Percentiles rank a stretch among this genome's conserved stretches.
Evolutionary conservation across 2,113 vertebrate species (phyloP).

Genomic region (Leptodactylus fuscus): DNA sequence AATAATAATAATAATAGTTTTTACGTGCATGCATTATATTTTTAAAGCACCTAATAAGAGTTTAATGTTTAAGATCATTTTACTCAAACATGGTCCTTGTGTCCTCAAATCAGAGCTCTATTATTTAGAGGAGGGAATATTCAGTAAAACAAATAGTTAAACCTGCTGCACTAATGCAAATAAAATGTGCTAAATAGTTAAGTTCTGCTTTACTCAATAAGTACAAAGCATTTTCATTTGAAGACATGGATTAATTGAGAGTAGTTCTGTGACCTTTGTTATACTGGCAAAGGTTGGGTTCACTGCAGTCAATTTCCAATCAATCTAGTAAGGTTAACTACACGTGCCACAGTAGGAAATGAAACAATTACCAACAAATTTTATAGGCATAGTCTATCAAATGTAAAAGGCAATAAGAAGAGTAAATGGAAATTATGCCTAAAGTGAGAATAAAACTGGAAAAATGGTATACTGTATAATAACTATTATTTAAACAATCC

Average conservation of each 20-base stretch:
- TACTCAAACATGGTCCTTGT: no score
- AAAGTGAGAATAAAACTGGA: conserved; percentile 62
- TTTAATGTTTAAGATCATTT: no score
- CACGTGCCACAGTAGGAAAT: conserved; percentile 77
- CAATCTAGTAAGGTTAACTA: conserved; percentile 80
- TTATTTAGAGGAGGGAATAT: no score
- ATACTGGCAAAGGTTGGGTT: conserved; percentile 75
- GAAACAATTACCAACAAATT: conserved; percentile 81
- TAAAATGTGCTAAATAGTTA: conserved; percentile 39
- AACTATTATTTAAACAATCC: neutral
- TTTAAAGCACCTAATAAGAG: neutral
- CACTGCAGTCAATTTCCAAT: conserved; percentile 68
- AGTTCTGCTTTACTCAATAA: conserved; percentile 63
- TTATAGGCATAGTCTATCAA: conserved; percentile 78
- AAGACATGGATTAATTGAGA: conserved; percentile 69
- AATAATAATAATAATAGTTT: no score
- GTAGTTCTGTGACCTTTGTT: conserved; percentile 72
- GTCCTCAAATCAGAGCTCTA: neutral
- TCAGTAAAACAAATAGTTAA: conserved; percentile 21
- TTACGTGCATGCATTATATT: no score
- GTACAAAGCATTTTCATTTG: conserved; percentile 68
- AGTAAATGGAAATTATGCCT: conserved; percentile 72
- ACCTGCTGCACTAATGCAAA: neutral
- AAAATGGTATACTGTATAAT: conserved; percentile 31
- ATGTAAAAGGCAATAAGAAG: conserved; percentile 76